Evolutionary conservation across 2,797 vertebrate genomes (phyloP), one percentile per base, ranked within the genome.

Genomic region (Sebastolobus alascanus): DNA sequence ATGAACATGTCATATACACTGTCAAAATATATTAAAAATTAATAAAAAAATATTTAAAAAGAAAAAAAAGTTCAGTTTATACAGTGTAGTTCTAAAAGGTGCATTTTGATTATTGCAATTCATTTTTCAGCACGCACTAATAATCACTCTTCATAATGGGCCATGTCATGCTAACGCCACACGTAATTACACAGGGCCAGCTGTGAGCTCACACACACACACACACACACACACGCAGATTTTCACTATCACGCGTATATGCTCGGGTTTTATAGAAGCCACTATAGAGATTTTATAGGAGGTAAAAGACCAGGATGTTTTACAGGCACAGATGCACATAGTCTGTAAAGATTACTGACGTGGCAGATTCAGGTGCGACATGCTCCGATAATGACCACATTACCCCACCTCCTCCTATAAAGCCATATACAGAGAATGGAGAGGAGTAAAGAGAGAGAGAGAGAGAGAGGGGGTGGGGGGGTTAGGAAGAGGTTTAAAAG

Each of bases 281-380:
- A 40, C 60, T 70, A 12, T 25, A 58, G 43, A 79, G 22, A n/a
- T 84, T 87, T 83, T 79, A 81, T 37, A 55, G 67, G 63, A 22
- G 46, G 33, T 82, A 61, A 89, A 84, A 75, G 35, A 79, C 4
- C 83, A 43, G 59, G 33, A 78, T 81, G 76, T 75, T 85, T 90
- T 89, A 90, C 63, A 67, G 68, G 67, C 80, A 60, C 76, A 90
- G 83, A 82, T 80, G 83, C 65, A 78, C 78, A 46, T 9, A 20
- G 69, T 80, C 43, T 60, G 70, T 86, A 82, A 84, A 89, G 75
- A 85, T 84, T 75, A 84, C 77, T 68, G 84, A 82, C 82, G 75
- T 54, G 77, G 77, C 75, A 72, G 73, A 86, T 81, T 68, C 52
- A 74, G 76, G 56, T 37, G 13, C 75, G 77, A 85, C 81, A 66